A percentile compares a stretch with the other conserved stretches of the same genome.
Conservation (phyloP, 2,113 vertebrate genomes). For the Vulpes lagopus region DNA sequence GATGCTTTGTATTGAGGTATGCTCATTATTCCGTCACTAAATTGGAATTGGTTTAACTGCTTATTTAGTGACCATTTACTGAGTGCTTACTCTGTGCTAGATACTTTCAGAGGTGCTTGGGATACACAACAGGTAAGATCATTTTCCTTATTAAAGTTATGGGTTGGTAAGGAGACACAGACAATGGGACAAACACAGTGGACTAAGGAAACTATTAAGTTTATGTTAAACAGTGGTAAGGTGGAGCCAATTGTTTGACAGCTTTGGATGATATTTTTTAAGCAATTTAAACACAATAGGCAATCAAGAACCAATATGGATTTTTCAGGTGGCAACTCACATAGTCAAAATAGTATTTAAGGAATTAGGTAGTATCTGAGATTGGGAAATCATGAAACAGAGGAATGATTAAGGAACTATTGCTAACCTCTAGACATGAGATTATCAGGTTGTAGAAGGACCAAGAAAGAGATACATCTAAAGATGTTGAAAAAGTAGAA, state of each 20-base stretch:
- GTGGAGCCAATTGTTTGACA: background rate
- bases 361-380: background rate
- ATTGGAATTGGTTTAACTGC: background rate
- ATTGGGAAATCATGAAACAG: background rate
- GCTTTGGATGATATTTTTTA: background rate
- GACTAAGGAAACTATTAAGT: background rate
- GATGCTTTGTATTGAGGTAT: background rate
- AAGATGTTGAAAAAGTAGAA: background rate
- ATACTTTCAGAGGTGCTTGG: background rate
- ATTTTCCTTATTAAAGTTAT: background rate
- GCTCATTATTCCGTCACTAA: background rate
- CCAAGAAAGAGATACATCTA: background rate
- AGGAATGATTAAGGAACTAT: background rate
- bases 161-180: background rate
- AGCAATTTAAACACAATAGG: background rate
- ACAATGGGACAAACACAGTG: background rate
- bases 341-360: background rate
- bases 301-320: background rate
- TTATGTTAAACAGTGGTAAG: background rate
- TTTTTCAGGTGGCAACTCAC: background rate
- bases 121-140: background rate
- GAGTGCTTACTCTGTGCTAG: background rate
- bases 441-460: background rate
- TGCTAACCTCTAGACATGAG: background rate
- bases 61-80: background rate